Evolutionary conservation across 2,888 invertebrate species (phyloP).

Genomic region (Sesamia inferens): DNA sequence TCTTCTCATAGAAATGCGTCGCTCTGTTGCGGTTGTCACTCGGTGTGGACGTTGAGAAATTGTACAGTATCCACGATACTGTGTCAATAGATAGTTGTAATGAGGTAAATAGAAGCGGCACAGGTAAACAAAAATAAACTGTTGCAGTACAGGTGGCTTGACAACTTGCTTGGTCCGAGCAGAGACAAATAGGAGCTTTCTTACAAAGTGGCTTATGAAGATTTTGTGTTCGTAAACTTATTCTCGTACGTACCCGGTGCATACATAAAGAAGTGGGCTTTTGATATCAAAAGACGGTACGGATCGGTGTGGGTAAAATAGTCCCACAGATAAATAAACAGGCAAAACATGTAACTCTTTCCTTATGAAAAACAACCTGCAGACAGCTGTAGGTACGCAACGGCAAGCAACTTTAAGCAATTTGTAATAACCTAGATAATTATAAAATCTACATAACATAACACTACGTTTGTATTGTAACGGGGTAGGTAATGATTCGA

Average conservation of each 20-base stretch:
- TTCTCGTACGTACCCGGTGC: neutral
- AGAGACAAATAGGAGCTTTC: constrained; percentile 9
- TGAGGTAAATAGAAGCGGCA: constrained; percentile 7
- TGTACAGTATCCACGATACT: constrained; percentile 14
- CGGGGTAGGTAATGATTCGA: too few species aligned
- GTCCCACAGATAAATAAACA: too few species aligned
- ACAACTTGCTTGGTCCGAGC: constrained; percentile 10
- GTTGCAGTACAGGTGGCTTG: constrained; percentile 10
- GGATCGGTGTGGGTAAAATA: too few species aligned
- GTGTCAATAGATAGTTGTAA: constrained; percentile 31
- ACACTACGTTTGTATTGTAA: too few species aligned
- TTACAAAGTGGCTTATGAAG: constrained; percentile 6
- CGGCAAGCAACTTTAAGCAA: neutral
- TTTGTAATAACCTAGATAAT: neutral
- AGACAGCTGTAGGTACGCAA: too few species aligned
- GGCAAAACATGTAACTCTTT: too few species aligned
- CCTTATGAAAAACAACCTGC: too few species aligned
- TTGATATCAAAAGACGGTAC: too few species aligned
- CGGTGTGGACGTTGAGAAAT: neutral
- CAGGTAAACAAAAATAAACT: constrained; percentile 8
- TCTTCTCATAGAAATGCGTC: neutral
- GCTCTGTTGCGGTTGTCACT: neutral
- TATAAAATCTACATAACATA: neutral
- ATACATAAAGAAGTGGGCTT: too few species aligned
- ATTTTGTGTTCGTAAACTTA: constrained; percentile 9